A percentile compares a stretch with the other conserved stretches of the same genome.
Evolutionary conservation across 2,113 vertebrate species (phyloP).

Genomic region (Chaenogobius annularis): DNA sequence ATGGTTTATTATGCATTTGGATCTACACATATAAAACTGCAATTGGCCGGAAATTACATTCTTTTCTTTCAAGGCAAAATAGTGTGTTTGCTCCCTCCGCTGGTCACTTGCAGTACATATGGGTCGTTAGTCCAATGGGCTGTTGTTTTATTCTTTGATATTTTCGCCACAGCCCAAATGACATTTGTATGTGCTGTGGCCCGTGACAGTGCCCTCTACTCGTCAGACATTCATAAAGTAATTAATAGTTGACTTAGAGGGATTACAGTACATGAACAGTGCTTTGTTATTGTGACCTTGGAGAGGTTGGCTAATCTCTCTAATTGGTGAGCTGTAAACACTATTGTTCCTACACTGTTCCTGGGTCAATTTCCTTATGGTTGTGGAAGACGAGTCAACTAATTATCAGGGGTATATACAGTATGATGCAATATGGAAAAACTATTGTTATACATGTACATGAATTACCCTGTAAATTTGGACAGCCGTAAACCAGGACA

Average conservation of each 20-base stretch:
- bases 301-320: slow-evolving; percentile 72
- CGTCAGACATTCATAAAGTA: slow-evolving; percentile 64
- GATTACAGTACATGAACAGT: slow-evolving; percentile 63
- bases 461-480: too few species aligned
- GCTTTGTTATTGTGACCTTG: slow-evolving; percentile 73
- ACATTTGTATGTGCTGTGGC: slow-evolving; percentile 51
- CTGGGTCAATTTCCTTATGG: slow-evolving; percentile 58
- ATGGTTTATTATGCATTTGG: too few species aligned
- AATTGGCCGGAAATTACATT: too few species aligned
- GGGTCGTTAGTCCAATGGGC: not conserved
- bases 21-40: too few species aligned
- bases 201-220: slow-evolving; percentile 58
- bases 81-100: not conserved
- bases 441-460: too few species aligned
- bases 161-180: slow-evolving; percentile 40
- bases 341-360: slow-evolving; percentile 51
- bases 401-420: slow-evolving; percentile 10
- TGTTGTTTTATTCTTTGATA: slow-evolving; percentile 10
- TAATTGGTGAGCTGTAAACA: slow-evolving; percentile 69
- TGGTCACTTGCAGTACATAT: not conserved
- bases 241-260: slow-evolving; percentile 72
- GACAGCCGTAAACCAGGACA: not conserved
- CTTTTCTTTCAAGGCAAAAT: too few species aligned
- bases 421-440: not conserved
- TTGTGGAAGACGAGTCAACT: slow-evolving; percentile 41